Conservation (phyloP, 2,888 invertebrate genomes). For the Neocrepidodera transversa region DNA sequence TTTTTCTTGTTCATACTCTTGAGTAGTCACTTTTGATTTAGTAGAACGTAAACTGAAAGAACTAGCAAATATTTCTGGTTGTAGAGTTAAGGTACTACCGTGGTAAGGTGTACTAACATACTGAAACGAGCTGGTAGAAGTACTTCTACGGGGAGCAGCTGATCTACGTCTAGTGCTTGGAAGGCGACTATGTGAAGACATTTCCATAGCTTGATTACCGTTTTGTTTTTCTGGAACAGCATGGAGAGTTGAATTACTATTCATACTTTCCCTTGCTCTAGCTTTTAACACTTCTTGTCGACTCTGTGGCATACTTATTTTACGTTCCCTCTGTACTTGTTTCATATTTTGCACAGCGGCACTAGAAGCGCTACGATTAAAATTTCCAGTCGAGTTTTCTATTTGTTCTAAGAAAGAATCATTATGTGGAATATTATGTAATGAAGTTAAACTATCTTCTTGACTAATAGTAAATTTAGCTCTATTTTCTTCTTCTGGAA, state of each 20-base stretch:
- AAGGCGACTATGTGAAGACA: constrained; percentile 50
- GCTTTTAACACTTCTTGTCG: constrained; percentile 54
- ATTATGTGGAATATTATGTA: constrained; percentile 54
- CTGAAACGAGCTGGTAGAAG: constrained; percentile 82
- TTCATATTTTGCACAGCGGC: constrained; percentile 68
- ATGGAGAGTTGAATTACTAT: constrained; percentile 62
- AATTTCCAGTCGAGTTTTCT: constrained; percentile 58
- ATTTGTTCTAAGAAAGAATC: constrained; percentile 54
- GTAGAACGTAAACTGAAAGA: constrained; percentile 75
- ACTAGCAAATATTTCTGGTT: constrained; percentile 79
- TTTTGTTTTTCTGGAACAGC: constrained; percentile 72
- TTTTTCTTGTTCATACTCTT: constrained; percentile 52
- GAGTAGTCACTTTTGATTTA: constrained; percentile 63
- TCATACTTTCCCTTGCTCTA: constrained; percentile 50
- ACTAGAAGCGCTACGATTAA: constrained; percentile 75
- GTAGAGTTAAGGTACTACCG: constrained; percentile 81
- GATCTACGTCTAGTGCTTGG: constrained; percentile 42
- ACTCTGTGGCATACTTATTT: constrained; percentile 69
- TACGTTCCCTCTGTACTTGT: constrained; percentile 61
- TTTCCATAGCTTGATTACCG: constrained; percentile 50
- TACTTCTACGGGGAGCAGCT: constrained; percentile 69
- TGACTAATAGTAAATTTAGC: constrained; percentile 57
- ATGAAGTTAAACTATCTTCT: constrained; percentile 55
- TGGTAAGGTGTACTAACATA: constrained; percentile 87
- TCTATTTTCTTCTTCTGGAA: constrained; percentile 53